Evolutionary conservation across 2,797 vertebrate genomes (phyloP).

Genomic region (Falco columbarius): DNA sequence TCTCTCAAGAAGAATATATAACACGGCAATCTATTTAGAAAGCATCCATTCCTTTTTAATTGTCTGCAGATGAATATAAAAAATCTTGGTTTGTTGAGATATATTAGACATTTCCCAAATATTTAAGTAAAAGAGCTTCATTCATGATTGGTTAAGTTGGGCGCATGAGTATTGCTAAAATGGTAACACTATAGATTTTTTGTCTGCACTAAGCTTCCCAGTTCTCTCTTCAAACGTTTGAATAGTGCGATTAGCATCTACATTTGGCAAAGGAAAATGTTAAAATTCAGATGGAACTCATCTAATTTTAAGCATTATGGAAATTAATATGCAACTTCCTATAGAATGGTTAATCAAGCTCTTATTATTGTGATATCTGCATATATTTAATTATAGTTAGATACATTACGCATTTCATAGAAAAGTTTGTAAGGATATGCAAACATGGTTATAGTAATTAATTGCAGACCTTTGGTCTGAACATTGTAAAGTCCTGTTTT

Average conservation of each 20-base stretch:
- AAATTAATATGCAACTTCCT: conserved; percentile 47
- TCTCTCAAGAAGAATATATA: neutral
- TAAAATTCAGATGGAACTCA: conserved; percentile 46
- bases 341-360: conserved; percentile 61
- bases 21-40: neutral
- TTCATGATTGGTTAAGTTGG: neutral
- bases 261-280: conserved; percentile 48
- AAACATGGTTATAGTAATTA: neutral
- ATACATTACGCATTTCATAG: neutral
- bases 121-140: conserved; percentile 11
- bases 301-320: conserved; percentile 49
- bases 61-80: neutral
- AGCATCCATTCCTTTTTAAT: neutral
- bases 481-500: neutral
- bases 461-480: neutral
- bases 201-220: conserved; percentile 23
- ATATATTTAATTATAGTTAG: conserved; percentile 21
- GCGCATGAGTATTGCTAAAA: conserved; percentile 41
- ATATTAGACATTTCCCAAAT: conserved; percentile 26
- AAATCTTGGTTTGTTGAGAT: neutral
- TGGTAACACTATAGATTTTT: conserved; percentile 26
- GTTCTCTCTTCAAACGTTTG: conserved; percentile 52
- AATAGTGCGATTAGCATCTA: conserved; percentile 55
- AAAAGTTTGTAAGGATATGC: neutral
- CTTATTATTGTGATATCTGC: conserved; percentile 43